phyloP scores from a whole-genome alignment of 1,140 invertebrate species.

The Homarus americanus region DNA sequence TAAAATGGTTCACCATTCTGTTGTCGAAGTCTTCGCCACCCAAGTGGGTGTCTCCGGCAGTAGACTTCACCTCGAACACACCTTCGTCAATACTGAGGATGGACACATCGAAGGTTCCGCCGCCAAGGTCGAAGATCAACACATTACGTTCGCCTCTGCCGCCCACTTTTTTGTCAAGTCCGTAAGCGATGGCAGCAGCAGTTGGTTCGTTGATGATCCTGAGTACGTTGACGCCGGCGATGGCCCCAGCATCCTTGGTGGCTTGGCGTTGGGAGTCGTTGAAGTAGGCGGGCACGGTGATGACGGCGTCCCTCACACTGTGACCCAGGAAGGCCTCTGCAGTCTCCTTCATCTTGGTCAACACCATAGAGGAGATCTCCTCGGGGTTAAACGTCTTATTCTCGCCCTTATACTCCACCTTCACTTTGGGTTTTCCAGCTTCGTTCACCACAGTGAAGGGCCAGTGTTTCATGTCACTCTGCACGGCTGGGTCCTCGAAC shows the following conservation, averaged over 20 bases:
- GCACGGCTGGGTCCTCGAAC: constrained; percentile 35
- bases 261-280: constrained; percentile 48
- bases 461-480: constrained; percentile 53
- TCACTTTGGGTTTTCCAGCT: constrained; percentile 37
- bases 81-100: constrained; percentile 49
- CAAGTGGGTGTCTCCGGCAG: constrained; percentile 41
- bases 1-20: constrained; percentile 46
- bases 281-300: constrained; percentile 42
- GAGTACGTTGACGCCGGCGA: constrained; percentile 43
- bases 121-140: constrained; percentile 31
- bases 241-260: constrained; percentile 39
- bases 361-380: constrained; percentile 45
- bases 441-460: constrained; percentile 42
- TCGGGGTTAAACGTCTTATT: constrained; percentile 34
- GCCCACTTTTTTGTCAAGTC: constrained; percentile 40
- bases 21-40: constrained; percentile 43
- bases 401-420: constrained; percentile 51
- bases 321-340: constrained; percentile 35
- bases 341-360: constrained; percentile 50
- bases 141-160: constrained; percentile 33
- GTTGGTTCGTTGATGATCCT: constrained; percentile 50
- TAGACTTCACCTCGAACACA: constrained; percentile 46
- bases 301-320: constrained; percentile 36
- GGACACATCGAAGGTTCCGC: constrained; percentile 44
- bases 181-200: constrained; percentile 43